Conservation (phyloP, 2,888 invertebrate species). For the Andrena haemorrhoa region DNA sequence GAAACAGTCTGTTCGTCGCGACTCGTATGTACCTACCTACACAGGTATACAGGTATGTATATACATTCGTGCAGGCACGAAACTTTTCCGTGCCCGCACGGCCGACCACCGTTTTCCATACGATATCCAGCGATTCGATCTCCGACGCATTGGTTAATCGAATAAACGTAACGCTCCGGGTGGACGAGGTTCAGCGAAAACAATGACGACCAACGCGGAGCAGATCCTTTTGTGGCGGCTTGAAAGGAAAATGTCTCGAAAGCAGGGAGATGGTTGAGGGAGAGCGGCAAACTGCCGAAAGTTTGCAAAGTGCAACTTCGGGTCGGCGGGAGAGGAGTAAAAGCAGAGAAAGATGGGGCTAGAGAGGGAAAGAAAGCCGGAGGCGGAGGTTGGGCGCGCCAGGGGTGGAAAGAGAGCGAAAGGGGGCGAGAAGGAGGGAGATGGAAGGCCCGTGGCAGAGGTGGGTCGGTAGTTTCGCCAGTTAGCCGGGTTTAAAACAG, state of each 20-base stretch:
- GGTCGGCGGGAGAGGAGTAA: conserved; percentile 14
- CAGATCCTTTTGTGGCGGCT: too few species aligned
- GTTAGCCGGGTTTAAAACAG: conserved; percentile 83
- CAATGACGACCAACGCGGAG: too few species aligned
- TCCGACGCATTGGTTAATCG: not conserved
- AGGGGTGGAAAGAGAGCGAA: conserved; percentile 6
- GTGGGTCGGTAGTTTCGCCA: conserved; percentile 78
- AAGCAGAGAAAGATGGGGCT: conserved; percentile 19
- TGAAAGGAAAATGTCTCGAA: not conserved
- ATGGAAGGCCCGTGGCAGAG: conserved; percentile 56
- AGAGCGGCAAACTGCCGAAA: conserved; percentile 32
- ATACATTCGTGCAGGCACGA: conserved; percentile 2
- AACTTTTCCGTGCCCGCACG: conserved; percentile 22
- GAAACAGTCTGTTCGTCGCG: conserved; percentile 67
- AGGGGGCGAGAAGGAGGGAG: conserved; percentile 35
- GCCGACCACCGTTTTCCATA: not conserved
- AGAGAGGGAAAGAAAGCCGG: conserved; percentile 31
- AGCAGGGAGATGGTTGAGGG: not conserved
- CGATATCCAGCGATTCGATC: not conserved
- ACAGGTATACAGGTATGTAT: too few species aligned
- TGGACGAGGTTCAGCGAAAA: not conserved
- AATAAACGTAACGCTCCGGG: not conserved
- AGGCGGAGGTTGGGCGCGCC: conserved; percentile 13
- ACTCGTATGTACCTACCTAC: not conserved
- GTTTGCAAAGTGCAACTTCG: conserved; percentile 5